Base-by-base conservation (phyloP, 2,113 vertebrate species). In the Mastomys coucha region DNA sequence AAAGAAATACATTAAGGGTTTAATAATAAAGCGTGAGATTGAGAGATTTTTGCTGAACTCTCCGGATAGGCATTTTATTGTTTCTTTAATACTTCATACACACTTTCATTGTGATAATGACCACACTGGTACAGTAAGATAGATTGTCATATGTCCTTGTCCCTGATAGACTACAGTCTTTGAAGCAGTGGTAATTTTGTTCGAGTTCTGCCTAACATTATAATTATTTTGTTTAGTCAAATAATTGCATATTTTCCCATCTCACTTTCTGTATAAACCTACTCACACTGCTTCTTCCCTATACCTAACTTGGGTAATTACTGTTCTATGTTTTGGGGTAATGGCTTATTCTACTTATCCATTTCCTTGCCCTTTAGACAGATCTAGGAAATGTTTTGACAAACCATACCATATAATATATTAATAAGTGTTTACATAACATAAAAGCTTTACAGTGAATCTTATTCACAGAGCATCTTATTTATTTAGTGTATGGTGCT, bases 171-270 rank as follows among this genome's bases (percentile, higher is more conserved):
- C 39, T 58, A 8, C 95, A 88, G 9, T 72, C 42, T 12, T 53
- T 39, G 39, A 81, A 51, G 17, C 67, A 95, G n/a, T 85, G 76
- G 51, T 70, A 60, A 51, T 91, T 88, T 87, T 97, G 22, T 42
- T 93, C 85, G 70, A 91, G 5, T 86, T 94, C 84, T 96, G 22
- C 67, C 77, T 89, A 69, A 26, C 12, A 39, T 65, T 77, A 39
- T 93, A 82, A 75, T 31, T 96, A 10, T 91, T 97, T 91, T 58
- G 53, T 72, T 95, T 95, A 97, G 67, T 97, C 49, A 93, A 81
- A 78, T 92, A 19, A 42, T 76, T 93, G 82, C 78, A 9, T 91
- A 45, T 11, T 17, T n/a, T 95, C 89, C 36, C 26, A 36, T 65
- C 12, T 95, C 58, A 88, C 36, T 88, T 91, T 87, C 76, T 67